Base-by-base conservation (phyloP, 2,797 vertebrate genomes). In the Pagetopsis macropterus region DNA sequence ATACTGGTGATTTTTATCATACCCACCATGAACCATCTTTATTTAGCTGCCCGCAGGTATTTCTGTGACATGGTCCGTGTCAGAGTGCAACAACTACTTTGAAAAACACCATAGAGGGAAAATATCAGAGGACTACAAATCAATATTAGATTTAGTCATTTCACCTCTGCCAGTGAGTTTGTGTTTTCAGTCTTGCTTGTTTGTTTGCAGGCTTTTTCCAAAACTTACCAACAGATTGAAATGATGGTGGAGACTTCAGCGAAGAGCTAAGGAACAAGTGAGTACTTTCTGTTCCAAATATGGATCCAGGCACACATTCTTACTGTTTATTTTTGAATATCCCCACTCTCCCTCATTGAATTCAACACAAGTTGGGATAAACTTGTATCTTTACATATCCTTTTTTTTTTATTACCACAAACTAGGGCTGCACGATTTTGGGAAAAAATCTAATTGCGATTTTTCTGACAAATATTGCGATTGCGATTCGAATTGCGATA, bases 211-310 rank as follows among this genome's bases (percentile, higher is more conserved):
- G n/a, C 27, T 45, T 14, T 61, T 21, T 64, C 14, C 5, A 51
- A 73, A 83, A 67, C 11, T 51, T 45, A 72, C 60, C n/a, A 44
- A 67, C n/a, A 61, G 14, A 76, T 73, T 73, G 60, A 45, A 72
- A 44, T 33, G 16, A 57, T 73, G 17, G 16, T 60, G 46, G 23
- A 61, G n/a, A 46, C 10, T 55, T 48, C 19, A 46, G 51, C 56
- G 49, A 72, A 55, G 45, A 59, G 58, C 59, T 41, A 66, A 58
- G 11, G 16, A 43, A 27, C 54, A 65, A 68, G 44, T 59, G 49
- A 62, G 68, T 49, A 8, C 12, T 16, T 60, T 44, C 44, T 74
- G 41, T 50, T 51, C 27, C 27, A 57, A 63, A 76, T 66, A 56
- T 43, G 19, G 4, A 52, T 70, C 23, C 9, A 10, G 48, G 48